Evolutionary conservation across 2,113 vertebrate genomes (phyloP).

Genomic region (human (Homo sapiens)): DNA sequence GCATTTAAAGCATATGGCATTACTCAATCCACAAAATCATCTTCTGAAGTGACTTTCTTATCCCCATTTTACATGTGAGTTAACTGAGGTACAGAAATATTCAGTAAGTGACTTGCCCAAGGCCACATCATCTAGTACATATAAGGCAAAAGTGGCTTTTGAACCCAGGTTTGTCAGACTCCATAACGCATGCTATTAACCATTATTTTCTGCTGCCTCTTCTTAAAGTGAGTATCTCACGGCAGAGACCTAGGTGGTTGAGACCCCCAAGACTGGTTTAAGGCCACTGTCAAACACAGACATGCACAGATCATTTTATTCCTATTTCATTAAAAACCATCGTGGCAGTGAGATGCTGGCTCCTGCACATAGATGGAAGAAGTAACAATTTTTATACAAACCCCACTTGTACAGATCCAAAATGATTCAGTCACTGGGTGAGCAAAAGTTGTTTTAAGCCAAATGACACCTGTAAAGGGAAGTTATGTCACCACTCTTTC

Average conservation of each 20-base stretch:
- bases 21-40: not conserved
- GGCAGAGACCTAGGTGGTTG: not conserved
- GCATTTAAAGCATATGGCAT: not conserved
- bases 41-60: not conserved
- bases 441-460: slow-evolving; percentile 63
- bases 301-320: not conserved
- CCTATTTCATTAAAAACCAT: not conserved
- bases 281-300: not conserved
- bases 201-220: not conserved
- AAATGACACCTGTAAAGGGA: slow-evolving; percentile 55
- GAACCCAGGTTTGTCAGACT: not conserved
- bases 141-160: not conserved
- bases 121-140: not conserved
- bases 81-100: not conserved
- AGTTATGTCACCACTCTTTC: slow-evolving; percentile 51
- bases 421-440: not conserved
- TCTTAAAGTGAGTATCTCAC: not conserved
- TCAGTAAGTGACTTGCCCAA: not conserved
- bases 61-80: not conserved
- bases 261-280: not conserved
- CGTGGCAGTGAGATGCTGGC: not conserved
- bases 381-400: not conserved
- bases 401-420: not conserved
- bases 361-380: not conserved
- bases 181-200: not conserved